A percentile compares a stretch with the other conserved stretches of the same genome.
phyloP scores from a whole-genome alignment of 2,113 vertebrate genomes.

The Poeciliopsis retropinna region DNA sequence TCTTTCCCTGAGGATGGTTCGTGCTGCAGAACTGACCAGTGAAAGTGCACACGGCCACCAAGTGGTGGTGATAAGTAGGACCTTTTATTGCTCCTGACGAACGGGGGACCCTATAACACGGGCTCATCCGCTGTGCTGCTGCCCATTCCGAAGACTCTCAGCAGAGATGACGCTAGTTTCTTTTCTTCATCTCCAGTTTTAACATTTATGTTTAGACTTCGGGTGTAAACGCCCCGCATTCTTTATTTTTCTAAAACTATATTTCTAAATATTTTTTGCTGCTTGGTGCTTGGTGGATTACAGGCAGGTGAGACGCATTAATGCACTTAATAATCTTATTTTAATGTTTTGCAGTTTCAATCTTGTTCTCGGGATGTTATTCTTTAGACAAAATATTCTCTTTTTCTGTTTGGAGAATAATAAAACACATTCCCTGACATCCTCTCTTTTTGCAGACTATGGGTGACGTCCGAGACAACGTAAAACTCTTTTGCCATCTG shows the following conservation, averaged over 20 bases:
- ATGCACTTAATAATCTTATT: too few species aligned
- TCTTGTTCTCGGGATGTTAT: neutral
- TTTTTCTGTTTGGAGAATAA: conserved; percentile 1
- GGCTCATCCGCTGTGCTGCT: conserved; percentile 21
- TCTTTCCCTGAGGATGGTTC: neutral
- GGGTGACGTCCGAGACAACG: neutral
- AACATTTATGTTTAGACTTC: conserved; percentile 20
- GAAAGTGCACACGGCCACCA: conserved; percentile 48
- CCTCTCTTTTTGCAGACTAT: conserved; percentile 6
- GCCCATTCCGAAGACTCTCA: conserved; percentile 48
- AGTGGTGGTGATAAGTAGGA: conserved; percentile 34
- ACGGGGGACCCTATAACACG: conserved; percentile 37
- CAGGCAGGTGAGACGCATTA: neutral
- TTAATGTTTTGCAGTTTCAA: neutral
- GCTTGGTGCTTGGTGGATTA: neutral
- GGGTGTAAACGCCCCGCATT: neutral
- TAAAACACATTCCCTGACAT: neutral
- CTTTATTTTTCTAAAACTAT: too few species aligned
- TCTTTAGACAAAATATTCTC: neutral
- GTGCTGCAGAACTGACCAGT: neutral
- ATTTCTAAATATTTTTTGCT: conserved; percentile 6
- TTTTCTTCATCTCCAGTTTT: neutral
- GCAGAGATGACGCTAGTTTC: conserved; percentile 36
- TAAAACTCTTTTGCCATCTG: neutral
- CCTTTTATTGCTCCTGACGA: conserved; percentile 3